Evolutionary conservation across 2,113 vertebrate genomes (phyloP), one percentile per base, ranked within the genome.

Genomic region (Addax nasomaculatus): DNA sequence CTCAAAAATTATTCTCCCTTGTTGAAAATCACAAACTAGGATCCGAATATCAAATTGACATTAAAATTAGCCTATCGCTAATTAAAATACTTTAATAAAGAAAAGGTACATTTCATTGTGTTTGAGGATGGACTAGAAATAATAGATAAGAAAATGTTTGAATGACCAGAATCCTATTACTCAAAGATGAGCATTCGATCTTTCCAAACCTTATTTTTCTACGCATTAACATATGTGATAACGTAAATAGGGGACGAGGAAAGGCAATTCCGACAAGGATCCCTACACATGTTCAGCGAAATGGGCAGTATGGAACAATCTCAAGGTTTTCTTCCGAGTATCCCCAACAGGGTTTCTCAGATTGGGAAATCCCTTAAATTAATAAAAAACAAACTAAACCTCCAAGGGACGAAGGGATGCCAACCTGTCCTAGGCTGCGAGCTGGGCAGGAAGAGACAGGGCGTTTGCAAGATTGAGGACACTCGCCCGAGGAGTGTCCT

Each of bases 1-100:
- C 25, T 67, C 58, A 83, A 96, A 96, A 96, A 84, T 93, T 53
- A 90, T 49, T 95, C n/a, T 36, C 36, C 36, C 36, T 73, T 91
- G 90, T n/a, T 90, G 79, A 95, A 98, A 81, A 85, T 58, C 45
- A 93, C 19, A 84, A 36, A 84, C 81, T 58, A 67, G 49, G 25
- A 86, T 47, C 53, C 39, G 6, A 85, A 85, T 55, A 55, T 85
- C 67, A 64, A 94, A 81, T 1, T 49, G 3, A 51, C 17, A 81
- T 67, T 88, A 57, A 73, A 89, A 90, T 92, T 62, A 47, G 8
- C 3, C 64, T 84, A 83, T 88, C 81, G 43, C 62, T 83, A 95
- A 93, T 29, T 90, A 43, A 85, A 93, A 79, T 36, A 92, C 30
- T 53, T 93, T 43, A 76, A 83, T 29, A 39, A 30, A 25, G 4